Base-by-base conservation (phyloP, 2,113 vertebrate species). In the Colaptes auratus region DNA sequence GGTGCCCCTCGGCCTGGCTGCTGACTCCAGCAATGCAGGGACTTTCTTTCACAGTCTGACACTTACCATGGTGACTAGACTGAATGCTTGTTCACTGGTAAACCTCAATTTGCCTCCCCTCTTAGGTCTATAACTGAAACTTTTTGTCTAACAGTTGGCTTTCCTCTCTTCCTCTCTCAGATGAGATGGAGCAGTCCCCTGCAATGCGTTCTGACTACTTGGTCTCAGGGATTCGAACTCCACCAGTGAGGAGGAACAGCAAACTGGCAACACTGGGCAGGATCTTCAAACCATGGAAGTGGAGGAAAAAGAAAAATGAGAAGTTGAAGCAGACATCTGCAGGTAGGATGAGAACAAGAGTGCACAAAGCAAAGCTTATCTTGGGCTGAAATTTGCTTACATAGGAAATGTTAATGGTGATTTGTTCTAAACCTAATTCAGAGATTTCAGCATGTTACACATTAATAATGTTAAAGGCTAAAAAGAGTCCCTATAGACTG, bases 231-330 rank as follows among this genome's bases (percentile, higher is more conserved):
- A 98, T 98, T 75, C 98, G 98, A 20, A 99, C 99, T 42, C 99
- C 99, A 5, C 99, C 99, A 13, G 98, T 98, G 84, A 98, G 99
- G 86, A 98, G 99, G 94, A 99, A 98, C 98, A 99, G 99, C 98
- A 99, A 99, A 92, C 98, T 99, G 97, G 99, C 99, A 72, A 99
- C 98, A 13, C 97, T 99, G 96, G 99, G 99, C 56, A 98, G 99
- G 95, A 99, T 99, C 98, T 99, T 99, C 97, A 99, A 99, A 84
- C 99, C 99, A 1, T 99, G 99, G 99, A 99, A 99, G 69, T 99
- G 99, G 99, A 96, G 99, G 97, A 99, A 99, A 99, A 99, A 99
- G 98, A 99, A 99, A 97, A 99, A 97, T 0, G 99, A 99, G 90
- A 99, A 99, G 63, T 96, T 99, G 78, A 99, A 99, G 96, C 99